A percentile compares a stretch with the other conserved stretches of the same genome.
Evolutionary conservation across 2,888 invertebrate species (phyloP).

Genomic region (Ophonus ardosiacus): DNA sequence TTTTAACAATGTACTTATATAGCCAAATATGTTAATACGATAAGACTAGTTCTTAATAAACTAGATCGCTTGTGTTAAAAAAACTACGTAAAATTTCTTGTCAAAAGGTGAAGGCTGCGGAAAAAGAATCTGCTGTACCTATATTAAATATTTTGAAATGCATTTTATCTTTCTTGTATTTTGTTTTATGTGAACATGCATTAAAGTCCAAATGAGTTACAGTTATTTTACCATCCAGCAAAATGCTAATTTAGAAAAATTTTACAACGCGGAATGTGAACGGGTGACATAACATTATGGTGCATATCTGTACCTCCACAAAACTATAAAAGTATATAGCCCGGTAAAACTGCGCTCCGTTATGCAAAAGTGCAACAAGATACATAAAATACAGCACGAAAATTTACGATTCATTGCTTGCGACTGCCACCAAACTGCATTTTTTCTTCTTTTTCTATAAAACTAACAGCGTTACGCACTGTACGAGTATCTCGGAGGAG

Average conservation of each 20-base stretch:
- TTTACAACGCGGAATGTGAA: neutral
- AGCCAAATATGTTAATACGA: no score
- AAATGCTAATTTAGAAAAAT: conserved; percentile 43
- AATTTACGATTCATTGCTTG: conserved; percentile 54
- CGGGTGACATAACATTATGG: conserved; percentile 40
- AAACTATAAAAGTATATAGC: conserved; percentile 56
- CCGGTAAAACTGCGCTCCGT: conserved; percentile 44
- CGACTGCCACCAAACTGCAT: neutral
- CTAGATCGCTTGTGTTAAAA: no score
- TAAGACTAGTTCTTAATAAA: no score
- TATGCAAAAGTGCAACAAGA: conserved; percentile 57
- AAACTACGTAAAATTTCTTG: no score
- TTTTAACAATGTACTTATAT: no score
- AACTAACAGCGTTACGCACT: conserved; percentile 3
- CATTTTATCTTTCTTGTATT: neutral
- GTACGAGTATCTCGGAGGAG: conserved; percentile 11
- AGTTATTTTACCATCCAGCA: neutral
- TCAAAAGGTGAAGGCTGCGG: no score
- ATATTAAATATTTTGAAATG: no score
- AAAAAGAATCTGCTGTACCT: no score
- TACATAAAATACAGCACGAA: conserved; percentile 53
- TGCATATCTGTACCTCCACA: conserved; percentile 42
- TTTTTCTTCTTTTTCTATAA: conserved; percentile 27
- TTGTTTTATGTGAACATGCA: neutral
- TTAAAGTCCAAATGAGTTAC: neutral